Percentiles rank a stretch among this genome's conserved stretches.
These are phyloP conservation scores for Watsonalla cultraria DNA, from an alignment of 2,888 invertebrate genomes.

Conservation along the genomic window DNA sequence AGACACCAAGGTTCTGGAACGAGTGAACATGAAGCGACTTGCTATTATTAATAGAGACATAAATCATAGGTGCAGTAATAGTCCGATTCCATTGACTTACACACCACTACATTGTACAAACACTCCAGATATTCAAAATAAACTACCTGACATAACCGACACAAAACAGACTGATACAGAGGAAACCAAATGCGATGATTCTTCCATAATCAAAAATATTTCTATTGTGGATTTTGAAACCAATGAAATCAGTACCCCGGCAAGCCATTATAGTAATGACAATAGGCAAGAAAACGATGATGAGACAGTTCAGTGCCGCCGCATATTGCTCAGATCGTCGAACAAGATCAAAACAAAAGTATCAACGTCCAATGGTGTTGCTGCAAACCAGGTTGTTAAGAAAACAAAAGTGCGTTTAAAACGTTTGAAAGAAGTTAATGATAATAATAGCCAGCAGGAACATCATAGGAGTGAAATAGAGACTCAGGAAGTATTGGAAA, in stretches of 20 bases:
- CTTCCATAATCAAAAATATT: background rate
- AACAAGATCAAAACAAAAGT: conserved; percentile 26
- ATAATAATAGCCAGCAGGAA: background rate
- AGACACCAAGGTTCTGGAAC: conserved; percentile 26
- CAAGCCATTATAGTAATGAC: conserved; percentile 15
- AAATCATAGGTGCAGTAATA: conserved; percentile 26
- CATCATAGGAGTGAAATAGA: background rate
- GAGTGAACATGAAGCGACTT: conserved; percentile 48
- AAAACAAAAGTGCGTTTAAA: conserved; percentile 22
- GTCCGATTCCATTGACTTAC: conserved; percentile 51
- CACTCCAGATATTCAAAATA: background rate
- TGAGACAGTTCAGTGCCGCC: conserved; percentile 19
- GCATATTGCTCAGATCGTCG: conserved; percentile 43
- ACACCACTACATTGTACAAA: conserved; percentile 20
- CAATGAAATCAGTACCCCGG: conserved; percentile 1
- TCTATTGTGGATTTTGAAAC: background rate
- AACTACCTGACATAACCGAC: background rate
- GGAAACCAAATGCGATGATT: background rate
- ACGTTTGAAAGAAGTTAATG: conserved; percentile 1
- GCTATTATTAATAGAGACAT: conserved; percentile 51
- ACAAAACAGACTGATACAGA: background rate
- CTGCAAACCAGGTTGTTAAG: conserved; percentile 10
- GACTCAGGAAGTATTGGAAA: background rate
- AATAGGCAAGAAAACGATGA: conserved; percentile 36
- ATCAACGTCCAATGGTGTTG: conserved; percentile 2